A percentile compares a stretch with the other conserved stretches of the same genome.
These are phyloP conservation scores for Callorhinus ursinus DNA, from an alignment of 2,113 vertebrate genomes.

Conservation along the genomic window DNA sequence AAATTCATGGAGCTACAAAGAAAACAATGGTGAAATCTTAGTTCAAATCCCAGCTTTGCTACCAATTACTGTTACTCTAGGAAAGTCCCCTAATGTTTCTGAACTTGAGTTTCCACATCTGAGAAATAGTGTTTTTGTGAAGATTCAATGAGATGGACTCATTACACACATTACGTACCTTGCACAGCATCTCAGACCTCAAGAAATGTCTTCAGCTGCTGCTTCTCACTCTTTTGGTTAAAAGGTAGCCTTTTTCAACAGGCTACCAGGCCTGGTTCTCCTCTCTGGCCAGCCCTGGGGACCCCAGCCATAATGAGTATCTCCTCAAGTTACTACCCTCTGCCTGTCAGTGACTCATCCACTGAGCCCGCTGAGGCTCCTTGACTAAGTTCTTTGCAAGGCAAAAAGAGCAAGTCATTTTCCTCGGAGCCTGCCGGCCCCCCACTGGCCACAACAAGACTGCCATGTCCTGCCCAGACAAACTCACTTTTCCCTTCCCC, in stretches of 20 bases:
- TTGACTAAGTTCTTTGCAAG: background rate
- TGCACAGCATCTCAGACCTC: background rate
- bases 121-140: background rate
- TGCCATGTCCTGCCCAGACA: background rate
- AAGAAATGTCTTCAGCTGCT: background rate
- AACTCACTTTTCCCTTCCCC: background rate
- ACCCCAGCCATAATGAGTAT: background rate
- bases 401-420: background rate
- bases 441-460: rapidly evolving
- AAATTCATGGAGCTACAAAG: background rate
- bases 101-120: background rate
- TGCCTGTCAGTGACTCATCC: background rate
- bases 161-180: rapidly evolving
- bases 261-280: background rate
- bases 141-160: rapidly evolving
- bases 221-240: background rate
- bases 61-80: background rate
- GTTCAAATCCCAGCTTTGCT: background rate
- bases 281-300: background rate
- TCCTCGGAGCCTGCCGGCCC: background rate
- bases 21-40: background rate
- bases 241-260: background rate
- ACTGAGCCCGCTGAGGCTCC: background rate
- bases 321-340: background rate
- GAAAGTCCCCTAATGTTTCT: background rate